These are phyloP conservation scores for Protonibea diacanthus DNA, from an alignment of 2,797 vertebrate species.

Conservation along the genomic window DNA sequence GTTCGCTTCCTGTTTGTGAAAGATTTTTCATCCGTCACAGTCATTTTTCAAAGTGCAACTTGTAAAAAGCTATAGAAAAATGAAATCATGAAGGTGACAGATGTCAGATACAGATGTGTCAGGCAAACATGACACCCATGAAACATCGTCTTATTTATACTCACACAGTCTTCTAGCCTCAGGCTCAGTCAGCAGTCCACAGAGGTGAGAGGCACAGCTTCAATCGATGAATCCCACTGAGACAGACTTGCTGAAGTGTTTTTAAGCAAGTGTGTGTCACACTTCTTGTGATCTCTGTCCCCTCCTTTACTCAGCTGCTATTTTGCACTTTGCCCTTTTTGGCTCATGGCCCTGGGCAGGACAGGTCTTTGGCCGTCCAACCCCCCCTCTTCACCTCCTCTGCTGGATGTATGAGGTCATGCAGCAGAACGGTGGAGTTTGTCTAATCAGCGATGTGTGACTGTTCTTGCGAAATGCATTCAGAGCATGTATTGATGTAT, in stretches of 20 bases:
- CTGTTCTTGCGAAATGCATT: background rate
- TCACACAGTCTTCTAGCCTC: conserved; percentile 55
- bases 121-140: background rate
- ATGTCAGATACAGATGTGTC: conserved; percentile 3
- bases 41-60: background rate
- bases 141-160: conserved; percentile 59
- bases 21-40: background rate
- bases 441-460: background rate
- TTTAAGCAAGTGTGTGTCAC: conserved; percentile 34
- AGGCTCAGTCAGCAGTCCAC: conserved; percentile 26
- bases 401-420: conserved; percentile 19
- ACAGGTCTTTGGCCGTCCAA: conserved; percentile 19
- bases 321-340: conserved; percentile 76
- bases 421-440: conserved; percentile 4
- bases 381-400: background rate
- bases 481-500: background rate
- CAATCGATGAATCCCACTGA: conserved; percentile 27
- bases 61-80: background rate
- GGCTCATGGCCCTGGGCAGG: conserved; percentile 27
- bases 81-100: background rate
- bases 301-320: conserved; percentile 33
- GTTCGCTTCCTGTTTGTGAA: background rate
- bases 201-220: conserved; percentile 23
- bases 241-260: conserved; percentile 11
- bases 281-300: conserved; percentile 44